Conservation (phyloP, 2,113 vertebrate species). For the Ptyas mucosa region DNA sequence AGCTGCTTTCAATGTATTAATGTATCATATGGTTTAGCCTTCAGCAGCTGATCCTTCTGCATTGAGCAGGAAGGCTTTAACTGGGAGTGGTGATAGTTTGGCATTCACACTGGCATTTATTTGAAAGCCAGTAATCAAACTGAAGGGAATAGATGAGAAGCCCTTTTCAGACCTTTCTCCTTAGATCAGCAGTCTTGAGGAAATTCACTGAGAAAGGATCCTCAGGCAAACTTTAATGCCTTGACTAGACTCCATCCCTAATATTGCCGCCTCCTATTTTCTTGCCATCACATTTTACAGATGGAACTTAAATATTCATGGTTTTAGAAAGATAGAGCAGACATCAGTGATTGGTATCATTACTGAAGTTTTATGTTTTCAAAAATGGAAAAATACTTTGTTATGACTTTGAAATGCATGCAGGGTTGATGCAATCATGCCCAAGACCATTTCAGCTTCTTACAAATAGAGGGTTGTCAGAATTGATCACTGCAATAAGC, state of each 20-base stretch:
- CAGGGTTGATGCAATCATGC: not conserved
- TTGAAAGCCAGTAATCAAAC: not conserved
- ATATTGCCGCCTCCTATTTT: not conserved
- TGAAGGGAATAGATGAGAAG: not conserved
- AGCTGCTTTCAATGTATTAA: not conserved
- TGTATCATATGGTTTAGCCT: not conserved
- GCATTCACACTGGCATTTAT: not conserved
- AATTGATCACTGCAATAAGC: not conserved
- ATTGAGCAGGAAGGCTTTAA: not conserved
- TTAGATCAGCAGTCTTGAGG: not conserved
- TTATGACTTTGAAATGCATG: not conserved
- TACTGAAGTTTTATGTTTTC: not conserved
- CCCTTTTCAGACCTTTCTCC: not conserved
- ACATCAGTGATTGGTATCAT: not conserved
- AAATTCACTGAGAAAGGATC: not conserved
- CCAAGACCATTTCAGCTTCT: not conserved
- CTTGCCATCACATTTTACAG: not conserved
- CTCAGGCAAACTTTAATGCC: not conserved
- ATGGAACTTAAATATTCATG: not conserved
- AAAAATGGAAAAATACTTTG: not conserved
- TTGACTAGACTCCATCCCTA: not conserved
- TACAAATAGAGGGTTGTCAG: not conserved
- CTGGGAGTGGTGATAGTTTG: not conserved
- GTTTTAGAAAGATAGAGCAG: not conserved
- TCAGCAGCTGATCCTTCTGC: not conserved